A percentile compares a stretch with the other conserved stretches of the same genome.
These are phyloP conservation scores for Drosophila cognata DNA, from an alignment of 2,888 invertebrate species.

Conservation along the genomic window DNA sequence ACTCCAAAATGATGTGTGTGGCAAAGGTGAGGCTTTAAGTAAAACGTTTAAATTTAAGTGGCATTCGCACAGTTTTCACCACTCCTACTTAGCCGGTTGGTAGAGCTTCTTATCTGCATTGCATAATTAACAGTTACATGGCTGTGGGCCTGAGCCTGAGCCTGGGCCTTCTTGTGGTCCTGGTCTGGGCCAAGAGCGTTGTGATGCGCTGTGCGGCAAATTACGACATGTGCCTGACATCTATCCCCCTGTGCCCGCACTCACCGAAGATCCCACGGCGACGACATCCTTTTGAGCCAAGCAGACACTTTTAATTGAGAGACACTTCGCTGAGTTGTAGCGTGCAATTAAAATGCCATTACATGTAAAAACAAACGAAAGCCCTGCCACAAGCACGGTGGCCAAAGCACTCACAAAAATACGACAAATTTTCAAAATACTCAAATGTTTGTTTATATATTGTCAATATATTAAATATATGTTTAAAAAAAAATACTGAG, in stretches of 20 bases:
- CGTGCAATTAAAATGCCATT: constrained; percentile 77
- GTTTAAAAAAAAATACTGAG: not conserved
- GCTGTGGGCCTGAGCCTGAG: constrained; percentile 25
- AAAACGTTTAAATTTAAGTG: constrained; percentile 34
- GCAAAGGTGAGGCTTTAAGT: constrained; percentile 26
- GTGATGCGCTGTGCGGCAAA: constrained; percentile 50
- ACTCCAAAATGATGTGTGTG: constrained; percentile 27
- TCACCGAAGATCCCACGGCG: constrained; percentile 36
- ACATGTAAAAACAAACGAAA: constrained; percentile 65
- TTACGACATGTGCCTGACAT: constrained; percentile 75
- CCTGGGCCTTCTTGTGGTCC: constrained; percentile 31
- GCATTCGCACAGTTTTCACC: constrained; percentile 9
- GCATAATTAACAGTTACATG: constrained; percentile 75
- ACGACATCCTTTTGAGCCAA: constrained; percentile 63
- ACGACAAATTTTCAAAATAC: not conserved
- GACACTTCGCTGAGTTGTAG: constrained; percentile 73
- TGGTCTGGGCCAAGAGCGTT: constrained; percentile 16
- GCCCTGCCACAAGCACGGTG: constrained; percentile 21
- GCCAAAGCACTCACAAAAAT: not conserved
- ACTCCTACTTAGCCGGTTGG: constrained; percentile 13
- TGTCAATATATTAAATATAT: not conserved
- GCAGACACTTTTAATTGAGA: constrained; percentile 79
- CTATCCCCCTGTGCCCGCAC: constrained; percentile 38
- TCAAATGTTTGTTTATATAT: not conserved
- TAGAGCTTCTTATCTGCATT: constrained; percentile 55